phyloP scores from a whole-genome alignment of 2,888 invertebrate genomes.

The Orchesellides sinensis region DNA sequence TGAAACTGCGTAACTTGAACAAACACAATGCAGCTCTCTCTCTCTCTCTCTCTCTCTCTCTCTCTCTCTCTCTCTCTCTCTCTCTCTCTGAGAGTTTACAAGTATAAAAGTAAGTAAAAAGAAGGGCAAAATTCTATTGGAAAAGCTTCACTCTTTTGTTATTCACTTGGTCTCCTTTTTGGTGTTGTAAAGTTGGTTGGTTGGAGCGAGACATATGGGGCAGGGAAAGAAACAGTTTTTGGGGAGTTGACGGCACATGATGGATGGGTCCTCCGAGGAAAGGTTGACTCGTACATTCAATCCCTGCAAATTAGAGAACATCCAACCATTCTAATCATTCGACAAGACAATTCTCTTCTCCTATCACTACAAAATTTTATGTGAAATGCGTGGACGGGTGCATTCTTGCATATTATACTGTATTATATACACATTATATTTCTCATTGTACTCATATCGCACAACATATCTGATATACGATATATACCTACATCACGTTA shows the following conservation, averaged over 20 bases:
- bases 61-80: background rate
- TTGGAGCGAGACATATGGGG: conserved; percentile 68
- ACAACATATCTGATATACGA: background rate
- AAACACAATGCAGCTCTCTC: conserved; percentile 28
- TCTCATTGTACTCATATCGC: background rate
- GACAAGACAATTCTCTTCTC: conserved; percentile 73
- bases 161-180: conserved; percentile 56
- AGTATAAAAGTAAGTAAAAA: conserved; percentile 48
- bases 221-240: conserved; percentile 70
- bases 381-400: conserved; percentile 37
- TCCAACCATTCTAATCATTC: conserved; percentile 74
- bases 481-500: background rate
- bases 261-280: conserved; percentile 74
- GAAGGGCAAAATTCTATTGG: conserved; percentile 64
- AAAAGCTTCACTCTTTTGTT: conserved; percentile 56
- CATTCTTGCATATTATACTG: conserved; percentile 46
- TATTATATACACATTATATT: conserved; percentile 13
- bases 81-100: conserved; percentile 33
- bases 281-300: conserved; percentile 74
- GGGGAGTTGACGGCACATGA: conserved; percentile 74
- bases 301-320: conserved; percentile 75
- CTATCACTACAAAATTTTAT: conserved; percentile 41
- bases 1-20: conserved; percentile 40
- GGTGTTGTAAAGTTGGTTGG: conserved; percentile 55
- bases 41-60: background rate